These are phyloP conservation scores for Bombycilla garrulus DNA, from an alignment of 2,113 vertebrate species.

Conservation along the genomic window DNA sequence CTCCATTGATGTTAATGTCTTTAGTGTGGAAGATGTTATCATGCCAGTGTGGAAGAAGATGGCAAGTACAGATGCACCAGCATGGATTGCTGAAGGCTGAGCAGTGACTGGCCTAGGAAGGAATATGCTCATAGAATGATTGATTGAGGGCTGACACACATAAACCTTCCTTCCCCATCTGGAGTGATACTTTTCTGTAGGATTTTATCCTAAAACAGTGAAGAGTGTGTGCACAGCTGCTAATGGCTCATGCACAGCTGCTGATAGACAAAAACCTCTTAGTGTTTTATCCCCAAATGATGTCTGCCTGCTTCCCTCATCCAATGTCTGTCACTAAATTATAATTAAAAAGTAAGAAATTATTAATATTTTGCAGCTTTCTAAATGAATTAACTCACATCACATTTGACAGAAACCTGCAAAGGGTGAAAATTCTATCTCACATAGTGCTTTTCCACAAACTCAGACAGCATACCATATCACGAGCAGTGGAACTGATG, in stretches of 20 bases:
- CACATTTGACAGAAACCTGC: background rate
- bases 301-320: background rate
- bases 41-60: background rate
- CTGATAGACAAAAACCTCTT: conserved; percentile 37
- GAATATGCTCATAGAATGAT: accelerated
- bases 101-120: background rate
- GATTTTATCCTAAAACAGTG: background rate
- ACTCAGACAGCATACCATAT: background rate
- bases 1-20: accelerated
- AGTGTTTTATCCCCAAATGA: conserved; percentile 14
- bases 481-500: accelerated
- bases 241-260: conserved; percentile 37
- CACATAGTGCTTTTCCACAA: accelerated
- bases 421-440: background rate
- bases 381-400: background rate
- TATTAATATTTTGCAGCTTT: background rate
- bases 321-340: background rate
- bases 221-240: conserved; percentile 39
- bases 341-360: conserved; percentile 15
- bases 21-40: background rate
- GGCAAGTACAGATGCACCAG: accelerated
- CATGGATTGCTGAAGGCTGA: background rate
- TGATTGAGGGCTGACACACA: background rate
- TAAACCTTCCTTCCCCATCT: background rate
- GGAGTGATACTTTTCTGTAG: background rate